Conservation (phyloP, 2,797 vertebrate species). For the Vespertilio murinus region DNA sequence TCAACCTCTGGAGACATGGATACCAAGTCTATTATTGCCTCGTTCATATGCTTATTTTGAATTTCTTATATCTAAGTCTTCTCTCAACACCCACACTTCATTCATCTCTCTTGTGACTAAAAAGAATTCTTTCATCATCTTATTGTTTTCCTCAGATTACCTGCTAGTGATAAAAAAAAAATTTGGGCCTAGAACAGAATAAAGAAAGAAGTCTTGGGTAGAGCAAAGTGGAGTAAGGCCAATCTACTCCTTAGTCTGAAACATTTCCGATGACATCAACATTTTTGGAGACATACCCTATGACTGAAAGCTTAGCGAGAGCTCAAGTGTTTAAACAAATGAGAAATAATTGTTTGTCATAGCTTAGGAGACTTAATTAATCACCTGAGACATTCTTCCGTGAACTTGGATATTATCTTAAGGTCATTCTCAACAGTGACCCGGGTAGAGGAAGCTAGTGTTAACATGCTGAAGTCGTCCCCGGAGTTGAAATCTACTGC, state of each 20-base stretch:
- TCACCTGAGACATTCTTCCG: conserved; percentile 17
- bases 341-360: background rate
- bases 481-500: background rate
- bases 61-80: conserved; percentile 22
- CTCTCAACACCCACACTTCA: background rate
- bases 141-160: background rate
- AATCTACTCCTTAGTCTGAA: background rate
- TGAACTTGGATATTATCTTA: conserved; percentile 1
- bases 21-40: background rate
- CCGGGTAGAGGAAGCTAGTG: background rate
- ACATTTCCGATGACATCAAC: background rate
- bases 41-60: background rate
- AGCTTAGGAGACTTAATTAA: conserved; percentile 5
- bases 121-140: conserved; percentile 28
- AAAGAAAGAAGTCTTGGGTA: background rate
- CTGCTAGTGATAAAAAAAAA: background rate
- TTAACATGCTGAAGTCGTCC: background rate
- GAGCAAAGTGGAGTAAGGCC: background rate
- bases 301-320: background rate
- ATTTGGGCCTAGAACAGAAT: background rate
- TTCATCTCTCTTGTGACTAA: background rate
- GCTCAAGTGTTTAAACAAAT: background rate
- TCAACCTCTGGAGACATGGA: background rate
- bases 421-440: background rate
- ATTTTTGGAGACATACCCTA: background rate